Percentiles rank a stretch among this genome's conserved stretches.
Evolutionary conservation across 1,140 invertebrate genomes (phyloP).

Genomic region (Muscidifurax raptorellus): DNA sequence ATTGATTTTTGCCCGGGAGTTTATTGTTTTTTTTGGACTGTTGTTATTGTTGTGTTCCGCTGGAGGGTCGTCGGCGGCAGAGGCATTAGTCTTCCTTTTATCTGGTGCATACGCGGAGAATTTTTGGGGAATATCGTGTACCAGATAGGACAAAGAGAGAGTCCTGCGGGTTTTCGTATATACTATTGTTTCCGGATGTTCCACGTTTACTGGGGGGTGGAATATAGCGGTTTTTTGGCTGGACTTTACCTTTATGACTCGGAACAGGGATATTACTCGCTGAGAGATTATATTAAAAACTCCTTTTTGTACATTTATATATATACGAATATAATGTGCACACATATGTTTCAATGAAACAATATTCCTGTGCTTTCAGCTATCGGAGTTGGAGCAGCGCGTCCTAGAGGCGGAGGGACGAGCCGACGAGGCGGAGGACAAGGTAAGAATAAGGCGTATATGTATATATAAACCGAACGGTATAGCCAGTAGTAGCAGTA

Average conservation of each 20-base stretch:
- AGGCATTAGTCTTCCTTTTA: no score
- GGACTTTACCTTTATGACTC: background rate
- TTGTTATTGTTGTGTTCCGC: background rate
- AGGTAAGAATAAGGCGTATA: conserved; percentile 79
- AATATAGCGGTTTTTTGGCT: background rate
- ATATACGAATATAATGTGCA: background rate
- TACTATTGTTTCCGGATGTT: background rate
- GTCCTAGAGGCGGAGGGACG: conserved; percentile 92
- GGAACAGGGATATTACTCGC: background rate
- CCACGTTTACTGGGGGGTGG: background rate
- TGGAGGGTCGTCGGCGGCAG: background rate
- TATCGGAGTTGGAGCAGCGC: conserved; percentile 92
- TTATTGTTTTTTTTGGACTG: background rate
- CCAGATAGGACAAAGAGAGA: background rate
- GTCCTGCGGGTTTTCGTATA: no score
- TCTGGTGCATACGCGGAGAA: no score
- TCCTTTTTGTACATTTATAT: no score
- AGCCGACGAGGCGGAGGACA: conserved; percentile 93
- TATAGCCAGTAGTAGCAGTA: no score
- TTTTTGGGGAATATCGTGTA: background rate
- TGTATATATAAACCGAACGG: background rate
- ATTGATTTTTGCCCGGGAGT: background rate
- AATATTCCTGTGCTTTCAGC: conserved; percentile 82
- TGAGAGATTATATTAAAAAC: no score
- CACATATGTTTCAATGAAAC: no score